Conservation (phyloP, 2,888 invertebrate genomes). For the Sepiola atlantica region DNA sequence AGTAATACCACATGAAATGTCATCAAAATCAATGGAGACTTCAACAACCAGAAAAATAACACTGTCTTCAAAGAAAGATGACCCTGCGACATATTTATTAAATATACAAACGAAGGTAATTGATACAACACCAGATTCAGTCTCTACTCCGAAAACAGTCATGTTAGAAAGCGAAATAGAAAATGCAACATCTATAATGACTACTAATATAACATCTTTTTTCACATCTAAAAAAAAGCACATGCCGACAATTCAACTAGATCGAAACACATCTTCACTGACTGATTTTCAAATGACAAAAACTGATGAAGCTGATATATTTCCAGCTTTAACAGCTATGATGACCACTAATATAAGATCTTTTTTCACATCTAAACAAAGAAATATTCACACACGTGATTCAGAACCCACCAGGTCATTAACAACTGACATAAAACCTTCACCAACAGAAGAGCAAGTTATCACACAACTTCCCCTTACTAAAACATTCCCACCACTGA, state of each 20-base stretch:
- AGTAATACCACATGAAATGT: not conserved
- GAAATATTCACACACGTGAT: not conserved
- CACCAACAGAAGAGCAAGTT: not conserved
- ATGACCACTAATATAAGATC: not conserved
- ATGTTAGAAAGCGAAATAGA: not conserved
- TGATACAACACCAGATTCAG: not conserved
- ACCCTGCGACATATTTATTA: not conserved
- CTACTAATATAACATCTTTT: not conserved
- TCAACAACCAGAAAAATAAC: not conserved
- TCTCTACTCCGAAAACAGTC: not conserved
- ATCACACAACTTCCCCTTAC: not conserved
- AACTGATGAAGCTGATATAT: not conserved
- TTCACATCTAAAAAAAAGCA: not conserved
- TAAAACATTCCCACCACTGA: not conserved
- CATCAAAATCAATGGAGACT: not conserved
- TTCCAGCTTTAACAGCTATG: not conserved
- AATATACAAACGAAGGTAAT: not conserved
- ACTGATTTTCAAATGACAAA: not conserved
- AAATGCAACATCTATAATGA: not conserved
- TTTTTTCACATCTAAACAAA: not conserved
- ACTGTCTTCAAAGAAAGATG: not conserved
- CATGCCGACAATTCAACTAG: too few relatives aligned
- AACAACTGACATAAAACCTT: not conserved
- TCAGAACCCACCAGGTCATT: not conserved
- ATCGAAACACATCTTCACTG: too few relatives aligned